These are phyloP conservation scores for Microplitis mediator DNA, from an alignment of 1,140 invertebrate species.

Conservation along the genomic window DNA sequence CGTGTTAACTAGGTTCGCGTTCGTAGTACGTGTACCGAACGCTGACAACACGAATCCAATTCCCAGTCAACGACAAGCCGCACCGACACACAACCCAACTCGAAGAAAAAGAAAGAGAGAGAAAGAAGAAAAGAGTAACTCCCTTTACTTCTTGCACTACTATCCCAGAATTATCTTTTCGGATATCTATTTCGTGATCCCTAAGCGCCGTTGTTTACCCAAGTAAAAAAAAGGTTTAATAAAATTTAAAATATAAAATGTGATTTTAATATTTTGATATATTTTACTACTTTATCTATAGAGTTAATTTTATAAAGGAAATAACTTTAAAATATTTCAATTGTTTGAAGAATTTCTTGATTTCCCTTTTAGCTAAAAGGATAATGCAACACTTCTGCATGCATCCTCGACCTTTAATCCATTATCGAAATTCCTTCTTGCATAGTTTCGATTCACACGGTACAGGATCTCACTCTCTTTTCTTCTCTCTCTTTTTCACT, in stretches of 20 bases:
- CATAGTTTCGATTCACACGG: constrained; percentile 20
- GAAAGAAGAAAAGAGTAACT: background rate
- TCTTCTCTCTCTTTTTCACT: background rate
- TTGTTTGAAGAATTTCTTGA: background rate
- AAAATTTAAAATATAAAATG: background rate
- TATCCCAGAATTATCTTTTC: constrained; percentile 10
- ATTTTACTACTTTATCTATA: background rate
- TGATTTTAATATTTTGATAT: background rate
- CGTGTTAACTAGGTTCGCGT: constrained; percentile 43
- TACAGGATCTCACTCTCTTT: background rate
- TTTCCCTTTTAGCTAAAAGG: constrained; percentile 5
- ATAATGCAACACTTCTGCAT: background rate
- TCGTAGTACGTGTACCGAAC: constrained; percentile 31
- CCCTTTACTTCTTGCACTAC: background rate
- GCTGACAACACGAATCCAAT: constrained; percentile 36
- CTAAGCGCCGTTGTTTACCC: background rate
- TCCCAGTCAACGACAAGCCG: constrained; percentile 10
- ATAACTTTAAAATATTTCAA: background rate
- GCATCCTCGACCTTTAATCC: constrained; percentile 5
- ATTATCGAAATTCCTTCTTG: constrained; percentile 17
- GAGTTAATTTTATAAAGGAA: background rate
- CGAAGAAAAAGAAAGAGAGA: background rate
- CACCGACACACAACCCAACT: background rate
- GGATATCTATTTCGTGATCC: constrained; percentile 13
- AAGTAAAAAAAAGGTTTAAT: background rate